Percentiles rank a stretch among this genome's conserved stretches.
Evolutionary conservation across 2,797 vertebrate species (phyloP).

Genomic region (Geotrypetes seraphini): DNA sequence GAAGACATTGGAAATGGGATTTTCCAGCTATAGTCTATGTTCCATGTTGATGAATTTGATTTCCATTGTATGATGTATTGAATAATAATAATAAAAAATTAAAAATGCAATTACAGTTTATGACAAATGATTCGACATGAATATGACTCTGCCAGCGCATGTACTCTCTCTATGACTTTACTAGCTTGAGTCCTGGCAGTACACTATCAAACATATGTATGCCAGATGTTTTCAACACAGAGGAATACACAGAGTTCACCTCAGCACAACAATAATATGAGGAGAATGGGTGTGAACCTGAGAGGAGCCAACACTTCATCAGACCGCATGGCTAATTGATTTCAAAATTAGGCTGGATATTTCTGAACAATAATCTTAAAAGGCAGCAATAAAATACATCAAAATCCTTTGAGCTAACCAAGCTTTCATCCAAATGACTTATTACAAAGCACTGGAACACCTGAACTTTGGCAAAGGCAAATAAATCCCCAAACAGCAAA

Average conservation of each 20-base stretch:
- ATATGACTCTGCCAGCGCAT: constrained; percentile 48
- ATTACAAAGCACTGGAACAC: constrained; percentile 74
- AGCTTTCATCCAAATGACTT: constrained; percentile 76
- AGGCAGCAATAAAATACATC: constrained; percentile 81
- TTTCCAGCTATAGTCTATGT: constrained; percentile 4
- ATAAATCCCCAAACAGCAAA: constrained; percentile 70
- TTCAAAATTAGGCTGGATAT: constrained; percentile 82
- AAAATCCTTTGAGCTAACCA: constrained; percentile 72
- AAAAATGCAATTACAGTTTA: constrained; percentile 11
- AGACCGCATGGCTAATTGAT: constrained; percentile 79
- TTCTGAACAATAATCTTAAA: constrained; percentile 85
- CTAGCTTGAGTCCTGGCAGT: constrained; percentile 47
- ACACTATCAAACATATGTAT: constrained; percentile 69
- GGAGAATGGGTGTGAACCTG: constrained; percentile 80
- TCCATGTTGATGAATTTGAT: constrained; percentile 18
- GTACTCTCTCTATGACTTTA: constrained; percentile 49
- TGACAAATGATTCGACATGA: no score
- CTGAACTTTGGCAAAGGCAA: constrained; percentile 72
- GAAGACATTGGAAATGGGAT: no score
- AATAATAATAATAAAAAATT: constrained; percentile 14
- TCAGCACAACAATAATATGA: constrained; percentile 71
- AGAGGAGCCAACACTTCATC: constrained; percentile 81
- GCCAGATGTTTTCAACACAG: constrained; percentile 73
- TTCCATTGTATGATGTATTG: constrained; percentile 29
- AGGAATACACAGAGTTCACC: constrained; percentile 45